Conservation (phyloP, 2,888 invertebrate species). For the Stenurella melanura region DNA sequence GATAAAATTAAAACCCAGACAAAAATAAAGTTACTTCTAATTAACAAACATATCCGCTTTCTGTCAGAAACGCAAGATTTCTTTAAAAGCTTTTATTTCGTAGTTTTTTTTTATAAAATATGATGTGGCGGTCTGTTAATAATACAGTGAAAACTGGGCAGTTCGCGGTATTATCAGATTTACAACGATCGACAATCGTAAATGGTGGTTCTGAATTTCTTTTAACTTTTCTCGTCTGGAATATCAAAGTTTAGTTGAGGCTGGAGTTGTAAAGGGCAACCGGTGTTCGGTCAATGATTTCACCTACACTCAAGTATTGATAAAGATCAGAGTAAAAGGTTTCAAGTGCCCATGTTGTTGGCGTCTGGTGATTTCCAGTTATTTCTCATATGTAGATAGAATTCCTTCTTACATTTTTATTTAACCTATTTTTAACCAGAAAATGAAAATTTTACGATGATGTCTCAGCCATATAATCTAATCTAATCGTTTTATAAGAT, state of each 20-base stretch:
- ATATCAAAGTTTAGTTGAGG: conserved; percentile 40
- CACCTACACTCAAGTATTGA: conserved; percentile 22
- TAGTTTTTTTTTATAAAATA: conserved; percentile 2
- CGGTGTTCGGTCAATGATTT: conserved; percentile 33
- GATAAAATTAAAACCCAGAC: no score
- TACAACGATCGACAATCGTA: conserved; percentile 41
- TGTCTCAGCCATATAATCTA: no score
- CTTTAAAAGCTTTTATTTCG: neutral
- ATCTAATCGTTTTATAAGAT: no score
- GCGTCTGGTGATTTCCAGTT: neutral
- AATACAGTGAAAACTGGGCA: conserved; percentile 34
- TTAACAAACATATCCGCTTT: neutral
- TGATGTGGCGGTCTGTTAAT: neutral
- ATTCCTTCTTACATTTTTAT: no score
- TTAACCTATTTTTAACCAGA: no score
- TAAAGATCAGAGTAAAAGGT: conserved; percentile 27
- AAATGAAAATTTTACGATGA: no score
- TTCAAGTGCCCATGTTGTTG: conserved; percentile 7
- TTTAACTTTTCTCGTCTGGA: conserved; percentile 37
- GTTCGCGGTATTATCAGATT: conserved; percentile 48
- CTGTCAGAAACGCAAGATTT: neutral
- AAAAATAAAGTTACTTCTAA: neutral
- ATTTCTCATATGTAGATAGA: neutral
- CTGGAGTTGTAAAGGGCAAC: conserved; percentile 20
- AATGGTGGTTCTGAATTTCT: conserved; percentile 37